Evolutionary conservation across 2,797 vertebrate species (phyloP).

Genomic region (Vireo griseus): DNA sequence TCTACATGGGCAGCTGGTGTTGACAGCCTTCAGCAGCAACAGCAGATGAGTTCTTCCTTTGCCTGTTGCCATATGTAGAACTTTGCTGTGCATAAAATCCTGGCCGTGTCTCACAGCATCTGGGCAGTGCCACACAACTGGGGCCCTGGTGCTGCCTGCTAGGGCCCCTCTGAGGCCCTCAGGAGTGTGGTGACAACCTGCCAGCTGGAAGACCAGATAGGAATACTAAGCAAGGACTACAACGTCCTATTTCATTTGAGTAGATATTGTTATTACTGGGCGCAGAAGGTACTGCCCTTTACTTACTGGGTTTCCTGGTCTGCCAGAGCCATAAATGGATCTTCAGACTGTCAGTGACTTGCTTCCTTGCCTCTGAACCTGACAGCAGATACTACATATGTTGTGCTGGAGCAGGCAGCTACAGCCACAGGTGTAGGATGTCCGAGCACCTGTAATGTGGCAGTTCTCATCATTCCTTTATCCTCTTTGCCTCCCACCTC

Average conservation of each 20-base stretch:
- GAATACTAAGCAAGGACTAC: neutral
- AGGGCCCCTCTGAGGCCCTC: neutral
- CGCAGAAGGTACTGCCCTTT: neutral
- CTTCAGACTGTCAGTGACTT: neutral
- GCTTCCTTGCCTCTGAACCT: neutral
- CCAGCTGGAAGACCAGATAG: neutral
- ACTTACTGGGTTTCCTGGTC: neutral
- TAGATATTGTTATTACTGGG: neutral
- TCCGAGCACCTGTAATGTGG: rapidly evolving
- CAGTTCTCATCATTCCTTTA: rapidly evolving
- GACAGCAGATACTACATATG: neutral
- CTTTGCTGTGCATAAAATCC: neutral
- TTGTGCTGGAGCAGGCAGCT: neutral
- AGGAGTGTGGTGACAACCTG: neutral
- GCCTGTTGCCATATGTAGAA: neutral
- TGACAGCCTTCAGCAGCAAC: neutral
- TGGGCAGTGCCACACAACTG: neutral
- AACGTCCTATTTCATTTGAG: neutral
- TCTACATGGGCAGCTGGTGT: neutral
- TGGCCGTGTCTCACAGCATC: rapidly evolving
- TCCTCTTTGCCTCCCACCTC: neutral
- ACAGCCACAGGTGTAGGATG: neutral
- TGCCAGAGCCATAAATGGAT: neutral
- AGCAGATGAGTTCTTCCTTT: neutral
- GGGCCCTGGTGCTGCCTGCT: neutral